These are phyloP conservation scores for Orius laevigatus DNA, from an alignment of 1,140 invertebrate genomes.

Conservation along the genomic window DNA sequence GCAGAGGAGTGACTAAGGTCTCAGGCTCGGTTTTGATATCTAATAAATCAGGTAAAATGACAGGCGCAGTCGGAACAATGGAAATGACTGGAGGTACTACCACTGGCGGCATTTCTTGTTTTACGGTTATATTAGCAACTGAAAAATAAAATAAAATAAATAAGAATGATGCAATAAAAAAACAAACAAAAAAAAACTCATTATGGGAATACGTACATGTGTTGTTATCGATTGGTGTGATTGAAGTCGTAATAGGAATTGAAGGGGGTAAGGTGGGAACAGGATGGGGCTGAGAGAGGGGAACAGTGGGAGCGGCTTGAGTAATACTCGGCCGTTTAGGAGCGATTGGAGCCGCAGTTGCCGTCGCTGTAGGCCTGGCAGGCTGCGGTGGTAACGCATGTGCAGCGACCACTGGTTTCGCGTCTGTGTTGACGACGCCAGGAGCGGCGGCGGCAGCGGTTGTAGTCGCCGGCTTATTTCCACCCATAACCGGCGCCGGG, in stretches of 20 bases:
- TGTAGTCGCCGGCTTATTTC: constrained; percentile 1
- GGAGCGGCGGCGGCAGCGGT: neutral
- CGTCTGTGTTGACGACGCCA: neutral
- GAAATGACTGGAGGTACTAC: constrained; percentile 1
- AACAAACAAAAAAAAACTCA: neutral
- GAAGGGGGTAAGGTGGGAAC: constrained; percentile 5
- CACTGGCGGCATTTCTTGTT: constrained; percentile 27
- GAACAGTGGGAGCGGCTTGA: constrained; percentile 8
- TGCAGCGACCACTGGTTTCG: constrained; percentile 25
- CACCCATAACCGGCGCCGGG: constrained; percentile 3
- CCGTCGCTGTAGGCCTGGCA: constrained; percentile 28
- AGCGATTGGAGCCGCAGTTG: constrained; percentile 26
- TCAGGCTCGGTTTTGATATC: constrained; percentile 22
- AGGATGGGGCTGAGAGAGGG: constrained; percentile 4
- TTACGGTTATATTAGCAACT: constrained; percentile 20
- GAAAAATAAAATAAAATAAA: neutral
- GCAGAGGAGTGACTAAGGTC: neutral
- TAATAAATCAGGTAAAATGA: constrained; percentile 28
- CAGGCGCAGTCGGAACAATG: neutral
- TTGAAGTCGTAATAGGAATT: constrained; percentile 14
- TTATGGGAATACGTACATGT: constrained; percentile 7
- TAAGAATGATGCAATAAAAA: neutral
- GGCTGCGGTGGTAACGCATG: constrained; percentile 33
- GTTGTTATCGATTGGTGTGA: constrained; percentile 14
- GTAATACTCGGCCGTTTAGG: constrained; percentile 14